Base-by-base conservation (phyloP, 2,113 vertebrate species). In the Esox niger region DNA sequence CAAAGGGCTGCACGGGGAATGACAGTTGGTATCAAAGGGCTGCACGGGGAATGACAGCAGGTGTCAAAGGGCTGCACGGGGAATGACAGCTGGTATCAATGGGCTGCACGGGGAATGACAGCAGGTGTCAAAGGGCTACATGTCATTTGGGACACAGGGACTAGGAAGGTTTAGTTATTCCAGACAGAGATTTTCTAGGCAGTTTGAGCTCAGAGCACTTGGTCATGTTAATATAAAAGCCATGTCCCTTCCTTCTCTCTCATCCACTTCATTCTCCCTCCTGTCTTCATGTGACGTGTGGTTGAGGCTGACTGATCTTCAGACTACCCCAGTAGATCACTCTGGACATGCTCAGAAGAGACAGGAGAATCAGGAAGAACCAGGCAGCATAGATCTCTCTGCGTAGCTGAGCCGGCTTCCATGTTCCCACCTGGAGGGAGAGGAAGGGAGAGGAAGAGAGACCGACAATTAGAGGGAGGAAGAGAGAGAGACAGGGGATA, bases 301-400 rank as follows among this genome's bases (percentile, higher is more conserved):
- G 76, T 17, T 87, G 62, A 27, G 90, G 88, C 21, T 80, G 66
- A 25, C 90, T 91, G 73, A 90, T 90, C 62, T 82, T 89, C 81
- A 90, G 69, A 74, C 89, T 89, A 46, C 79, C 79, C 90, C 90
- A 91, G 73, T 90, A 85, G 57, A 90, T 1, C 63, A 82, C 70
- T 57, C 88, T 75, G 0, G 29, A 49, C 80, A 91, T 38, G 54
- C 79, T 49, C 66, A 86, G 63, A 6, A 87, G 13, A 5, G 71
- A 49, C 11, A 88, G 59, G 3, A 89, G 4, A 25, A 88, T 31
- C 21, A 88, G 64, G 20, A 90, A 69, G 1, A 33, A 79, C 90
- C 90, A 91, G 0, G 85, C 71, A 1, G 73, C 76, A 15, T 89
- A 90, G 66, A 91, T 89, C 21, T 82, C 85, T 59, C 69, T 82